Conservation (phyloP, 1,140 invertebrate genomes). For the Hyles euphorbiae region DNA sequence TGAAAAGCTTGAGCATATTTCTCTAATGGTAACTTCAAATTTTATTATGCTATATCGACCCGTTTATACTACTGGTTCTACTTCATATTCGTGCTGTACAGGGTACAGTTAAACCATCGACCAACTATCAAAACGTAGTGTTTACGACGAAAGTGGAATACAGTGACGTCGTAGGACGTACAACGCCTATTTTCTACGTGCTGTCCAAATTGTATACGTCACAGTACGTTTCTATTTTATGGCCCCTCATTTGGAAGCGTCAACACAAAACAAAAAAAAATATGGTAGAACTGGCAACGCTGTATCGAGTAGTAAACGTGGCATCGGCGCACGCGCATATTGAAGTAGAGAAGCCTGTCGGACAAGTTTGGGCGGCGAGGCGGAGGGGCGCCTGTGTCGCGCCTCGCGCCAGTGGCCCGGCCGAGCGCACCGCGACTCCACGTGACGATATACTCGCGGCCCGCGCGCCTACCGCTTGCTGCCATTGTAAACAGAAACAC, state of each 20-base stretch:
- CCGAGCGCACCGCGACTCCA: slow-evolving; percentile 41
- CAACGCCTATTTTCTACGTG: no score
- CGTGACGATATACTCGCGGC: slow-evolving; percentile 25
- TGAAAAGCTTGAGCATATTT: no score
- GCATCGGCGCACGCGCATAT: slow-evolving; percentile 64
- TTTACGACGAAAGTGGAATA: no score
- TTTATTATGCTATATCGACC: no score
- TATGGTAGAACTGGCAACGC: slow-evolving; percentile 51
- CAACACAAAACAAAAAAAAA: slow-evolving; percentile 68
- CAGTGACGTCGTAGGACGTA: no score
- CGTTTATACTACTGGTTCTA: no score
- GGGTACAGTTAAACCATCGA: no score
- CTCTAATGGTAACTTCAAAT: no score
- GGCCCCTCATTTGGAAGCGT: slow-evolving; percentile 60
- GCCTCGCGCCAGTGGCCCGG: slow-evolving; percentile 53
- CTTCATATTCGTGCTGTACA: no score
- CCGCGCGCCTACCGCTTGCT: slow-evolving; percentile 24
- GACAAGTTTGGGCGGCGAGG: slow-evolving; percentile 42
- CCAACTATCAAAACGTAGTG: no score
- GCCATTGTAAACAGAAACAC: slow-evolving; percentile 46
- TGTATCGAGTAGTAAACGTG: slow-evolving; percentile 8
- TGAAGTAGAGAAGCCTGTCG: slow-evolving; percentile 57
- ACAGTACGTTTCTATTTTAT: slow-evolving; percentile 60
- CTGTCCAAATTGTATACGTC: not conserved
- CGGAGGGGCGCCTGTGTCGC: slow-evolving; percentile 42